Percentiles rank a stretch among this genome's conserved stretches.
Conservation (phyloP, 2,797 vertebrate species). For the Luscinia luscinia region DNA sequence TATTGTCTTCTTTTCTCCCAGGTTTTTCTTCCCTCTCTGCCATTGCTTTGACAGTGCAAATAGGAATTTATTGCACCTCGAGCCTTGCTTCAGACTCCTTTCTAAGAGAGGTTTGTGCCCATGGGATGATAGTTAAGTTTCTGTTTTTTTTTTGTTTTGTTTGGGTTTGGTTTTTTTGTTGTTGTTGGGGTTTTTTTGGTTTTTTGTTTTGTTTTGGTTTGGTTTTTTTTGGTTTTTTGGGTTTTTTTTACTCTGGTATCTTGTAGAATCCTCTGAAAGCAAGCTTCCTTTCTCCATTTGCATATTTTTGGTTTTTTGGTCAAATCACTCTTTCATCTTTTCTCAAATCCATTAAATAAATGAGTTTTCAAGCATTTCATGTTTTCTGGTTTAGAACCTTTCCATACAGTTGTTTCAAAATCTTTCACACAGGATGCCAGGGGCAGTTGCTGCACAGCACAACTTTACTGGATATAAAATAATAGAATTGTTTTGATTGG, state of each 20-base stretch:
- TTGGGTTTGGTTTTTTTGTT: too few relatives aligned
- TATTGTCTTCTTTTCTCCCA: background rate
- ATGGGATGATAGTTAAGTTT: background rate
- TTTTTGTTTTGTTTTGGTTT: too few relatives aligned
- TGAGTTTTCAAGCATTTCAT: background rate
- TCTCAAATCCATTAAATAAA: background rate
- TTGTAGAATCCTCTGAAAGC: background rate
- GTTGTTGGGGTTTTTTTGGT: too few relatives aligned
- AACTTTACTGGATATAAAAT: background rate
- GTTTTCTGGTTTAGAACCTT: background rate
- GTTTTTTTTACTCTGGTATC: background rate
- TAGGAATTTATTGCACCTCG: background rate
- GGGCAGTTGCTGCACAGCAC: background rate
- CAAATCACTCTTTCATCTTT: background rate
- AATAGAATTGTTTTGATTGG: background rate
- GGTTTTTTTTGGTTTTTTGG: too few relatives aligned
- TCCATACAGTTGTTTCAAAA: background rate
- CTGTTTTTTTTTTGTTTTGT: background rate
- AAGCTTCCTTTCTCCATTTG: background rate
- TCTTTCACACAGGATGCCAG: accelerated
- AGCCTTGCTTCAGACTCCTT: background rate
- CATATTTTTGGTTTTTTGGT: accelerated
- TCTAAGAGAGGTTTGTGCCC: background rate
- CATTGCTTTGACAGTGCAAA: background rate
- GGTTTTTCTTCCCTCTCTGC: background rate